Conservation (phyloP, 2,888 invertebrate genomes). For the Cantharis rustica region DNA sequence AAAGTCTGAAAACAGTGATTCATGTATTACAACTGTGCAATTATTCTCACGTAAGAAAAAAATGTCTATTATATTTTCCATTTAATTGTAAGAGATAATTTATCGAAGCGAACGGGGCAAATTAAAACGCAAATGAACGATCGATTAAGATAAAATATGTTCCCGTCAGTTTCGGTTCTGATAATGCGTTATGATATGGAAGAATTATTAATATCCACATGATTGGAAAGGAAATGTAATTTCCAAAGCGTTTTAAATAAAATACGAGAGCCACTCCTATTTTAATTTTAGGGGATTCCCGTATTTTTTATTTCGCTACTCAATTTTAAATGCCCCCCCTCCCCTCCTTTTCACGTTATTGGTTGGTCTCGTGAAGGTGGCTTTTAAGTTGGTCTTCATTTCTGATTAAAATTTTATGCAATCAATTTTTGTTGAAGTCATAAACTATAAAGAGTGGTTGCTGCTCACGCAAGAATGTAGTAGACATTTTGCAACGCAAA, state of each 20-base stretch:
- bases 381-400: not conserved
- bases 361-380: not conserved
- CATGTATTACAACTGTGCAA: conserved; percentile 5
- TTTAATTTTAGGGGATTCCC: not conserved
- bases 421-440: not conserved
- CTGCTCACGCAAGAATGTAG: not conserved
- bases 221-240: not conserved
- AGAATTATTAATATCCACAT: not conserved
- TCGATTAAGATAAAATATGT: not conserved
- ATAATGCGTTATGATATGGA: not conserved
- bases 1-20: conserved; percentile 12
- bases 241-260: not conserved
- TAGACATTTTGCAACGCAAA: not conserved
- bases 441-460: not conserved
- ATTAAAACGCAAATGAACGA: not conserved
- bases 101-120: not conserved
- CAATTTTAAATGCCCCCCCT: too few species aligned
- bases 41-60: not conserved
- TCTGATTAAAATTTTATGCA: not conserved
- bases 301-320: too few species aligned
- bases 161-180: not conserved
- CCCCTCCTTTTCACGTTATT: not conserved
- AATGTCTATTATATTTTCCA: not conserved
- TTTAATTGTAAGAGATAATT: not conserved
- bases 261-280: not conserved